phyloP scores from a whole-genome alignment of 37 sponge, comb jelly and placozoan species.

The Agelas oroides region DNA sequence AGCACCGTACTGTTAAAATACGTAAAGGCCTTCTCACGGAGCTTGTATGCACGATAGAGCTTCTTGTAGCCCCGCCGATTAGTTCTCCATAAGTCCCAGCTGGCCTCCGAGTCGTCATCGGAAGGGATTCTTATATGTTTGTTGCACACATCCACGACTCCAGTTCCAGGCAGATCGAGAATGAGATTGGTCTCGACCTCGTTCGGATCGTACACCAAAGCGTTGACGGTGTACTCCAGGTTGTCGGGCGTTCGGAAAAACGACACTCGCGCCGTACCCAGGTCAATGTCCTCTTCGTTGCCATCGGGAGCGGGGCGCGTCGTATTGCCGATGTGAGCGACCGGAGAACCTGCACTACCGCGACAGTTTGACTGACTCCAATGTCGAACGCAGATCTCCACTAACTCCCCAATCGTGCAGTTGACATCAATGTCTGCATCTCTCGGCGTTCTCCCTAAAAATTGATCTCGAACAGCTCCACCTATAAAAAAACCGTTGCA shows the following conservation, averaged over 20 bases:
- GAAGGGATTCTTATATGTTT: slow-evolving; percentile 40
- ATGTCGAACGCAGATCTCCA: neutral
- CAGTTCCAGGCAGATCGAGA: slow-evolving; percentile 31
- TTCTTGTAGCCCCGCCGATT: too few species aligned
- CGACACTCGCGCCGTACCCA: neutral
- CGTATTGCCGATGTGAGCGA: slow-evolving; percentile 17
- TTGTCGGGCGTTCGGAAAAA: neutral
- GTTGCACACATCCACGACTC: slow-evolving; percentile 16
- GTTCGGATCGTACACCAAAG: slow-evolving; percentile 32
- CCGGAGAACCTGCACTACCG: too few species aligned
- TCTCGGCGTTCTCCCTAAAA: too few species aligned
- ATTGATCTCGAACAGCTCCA: too few species aligned
- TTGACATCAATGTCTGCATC: slow-evolving; percentile 42
- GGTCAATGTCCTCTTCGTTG: neutral
- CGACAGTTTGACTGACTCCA: slow-evolving; percentile 19
- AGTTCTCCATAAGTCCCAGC: slow-evolving; percentile 14
- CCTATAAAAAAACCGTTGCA: too few species aligned
- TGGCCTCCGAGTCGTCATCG: slow-evolving; percentile 8
- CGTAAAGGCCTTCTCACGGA: slow-evolving; percentile 15
- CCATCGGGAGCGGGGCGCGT: too few species aligned
- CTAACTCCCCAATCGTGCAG: neutral
- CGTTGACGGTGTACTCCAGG: slow-evolving; percentile 36
- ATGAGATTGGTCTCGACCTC: slow-evolving; percentile 32
- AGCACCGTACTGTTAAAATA: neutral
- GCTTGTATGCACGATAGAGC: slow-evolving; percentile 38